phyloP scores from a whole-genome alignment of 2,888 invertebrate genomes.

The Drosophila picticornis region DNA sequence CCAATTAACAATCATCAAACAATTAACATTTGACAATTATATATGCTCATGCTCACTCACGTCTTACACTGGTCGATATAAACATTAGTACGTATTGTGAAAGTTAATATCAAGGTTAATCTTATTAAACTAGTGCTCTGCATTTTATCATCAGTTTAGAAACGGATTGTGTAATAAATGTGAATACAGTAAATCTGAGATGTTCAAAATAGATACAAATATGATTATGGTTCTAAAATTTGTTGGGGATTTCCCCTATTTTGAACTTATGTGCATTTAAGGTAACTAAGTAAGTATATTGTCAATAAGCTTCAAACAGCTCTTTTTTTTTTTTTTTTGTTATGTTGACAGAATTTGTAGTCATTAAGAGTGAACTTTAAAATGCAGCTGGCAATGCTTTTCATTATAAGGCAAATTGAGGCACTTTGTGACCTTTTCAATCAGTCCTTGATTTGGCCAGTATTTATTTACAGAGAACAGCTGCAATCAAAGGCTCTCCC shows the following conservation, averaged over 20 bases:
- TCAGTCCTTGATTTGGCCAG: conserved; percentile 68
- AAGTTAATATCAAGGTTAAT: conserved; percentile 15
- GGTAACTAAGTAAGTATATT: neutral
- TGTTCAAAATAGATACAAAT: neutral
- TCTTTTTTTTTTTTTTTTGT: neutral
- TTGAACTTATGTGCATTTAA: neutral
- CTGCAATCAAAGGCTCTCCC: conserved; percentile 58
- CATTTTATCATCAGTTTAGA: conserved; percentile 5
- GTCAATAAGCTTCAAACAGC: neutral
- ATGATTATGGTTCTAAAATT: neutral
- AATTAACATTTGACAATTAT: conserved; percentile 5
- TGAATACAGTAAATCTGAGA: conserved; percentile 1
- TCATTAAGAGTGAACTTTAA: conserved; percentile 10
- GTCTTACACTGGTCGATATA: conserved; percentile 30
- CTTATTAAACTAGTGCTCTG: conserved; percentile 7
- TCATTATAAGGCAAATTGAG: conserved; percentile 40
- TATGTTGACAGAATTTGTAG: neutral
- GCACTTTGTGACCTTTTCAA: conserved; percentile 42
- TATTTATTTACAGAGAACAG: conserved; percentile 70
- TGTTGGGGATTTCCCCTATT: too few relatives aligned
- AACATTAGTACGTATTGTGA: conserved; percentile 27
- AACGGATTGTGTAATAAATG: conserved; percentile 13
- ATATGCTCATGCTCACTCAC: conserved; percentile 13
- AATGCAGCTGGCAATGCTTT: conserved; percentile 18
- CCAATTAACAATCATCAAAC: conserved; percentile 11